Base-by-base conservation (phyloP, 2,888 invertebrate genomes). In the Phymatocera aterrima region DNA sequence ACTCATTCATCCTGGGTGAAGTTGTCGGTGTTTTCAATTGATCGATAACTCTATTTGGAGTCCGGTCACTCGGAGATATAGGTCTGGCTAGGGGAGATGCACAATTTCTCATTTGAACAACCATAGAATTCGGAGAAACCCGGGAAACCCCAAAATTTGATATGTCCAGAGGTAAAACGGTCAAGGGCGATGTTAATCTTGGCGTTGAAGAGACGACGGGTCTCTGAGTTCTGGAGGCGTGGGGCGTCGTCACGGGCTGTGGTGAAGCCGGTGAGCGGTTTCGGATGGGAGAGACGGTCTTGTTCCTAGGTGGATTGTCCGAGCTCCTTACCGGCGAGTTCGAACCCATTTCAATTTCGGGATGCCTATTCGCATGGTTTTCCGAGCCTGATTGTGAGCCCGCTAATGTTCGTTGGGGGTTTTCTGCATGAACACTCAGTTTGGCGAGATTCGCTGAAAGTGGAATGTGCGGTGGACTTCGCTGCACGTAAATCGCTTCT, bases 381-480 rank as follows among this genome's bases (percentile, higher is more conserved):
- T 77, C 10, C 37, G 12, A 8, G 3, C 1, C 64, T 46, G 28
- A 65, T 77, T n/a, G 24, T 21, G 6, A 79, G 43, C 28, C 77
- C 74, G 3, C 79, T 10, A 18, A 78, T 78, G n/a, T 78, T 65
- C 0, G 77, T 10, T 21, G 37, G 0, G 77, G 54, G 6, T 79
- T 79, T 46, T 83, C 84, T 6, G 83, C 83, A 48, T 83, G 82
- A 6, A 83, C 82, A 6, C 82, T 78, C 1, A 83, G 72, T 77
- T 84, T 84, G 3, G 82, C 84, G n/a, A 85, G 78, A 51, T 83
- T 85, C 5, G 77, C 82, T 31, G 83, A 85, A 79, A 85, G 72
- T 48, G 85, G 85, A 81, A 85, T 85, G 78, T 83, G 83, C 6
- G 84, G 83, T 3, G 84, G 83, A 34, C 78, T 79, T 77, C 82